Percentiles rank a stretch among this genome's conserved stretches.
Conservation (phyloP, 2,797 vertebrate species). For the Ciconia nigra region DNA sequence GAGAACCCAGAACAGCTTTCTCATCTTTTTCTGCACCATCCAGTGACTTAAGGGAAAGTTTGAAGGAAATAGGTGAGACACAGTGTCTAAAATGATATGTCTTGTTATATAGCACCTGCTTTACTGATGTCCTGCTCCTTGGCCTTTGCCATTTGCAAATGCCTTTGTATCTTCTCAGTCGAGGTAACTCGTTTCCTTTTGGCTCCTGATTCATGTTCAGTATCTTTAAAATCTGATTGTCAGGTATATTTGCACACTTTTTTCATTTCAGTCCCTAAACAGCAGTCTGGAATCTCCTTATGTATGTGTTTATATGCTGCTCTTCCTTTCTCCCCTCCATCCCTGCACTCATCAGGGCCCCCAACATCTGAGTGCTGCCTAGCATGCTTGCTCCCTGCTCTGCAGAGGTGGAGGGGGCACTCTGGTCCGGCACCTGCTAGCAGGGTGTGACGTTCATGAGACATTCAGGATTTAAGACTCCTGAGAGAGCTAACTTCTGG, state of each 20-base stretch:
- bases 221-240: neutral
- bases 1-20: neutral
- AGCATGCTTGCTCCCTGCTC: neutral
- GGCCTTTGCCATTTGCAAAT: conserved; percentile 30
- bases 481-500: neutral
- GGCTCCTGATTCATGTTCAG: neutral
- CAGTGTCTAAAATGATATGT: neutral
- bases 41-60: neutral
- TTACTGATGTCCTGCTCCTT: neutral
- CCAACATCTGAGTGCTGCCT: neutral
- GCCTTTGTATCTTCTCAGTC: neutral
- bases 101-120: conserved; percentile 7
- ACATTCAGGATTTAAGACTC: neutral
- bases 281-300: neutral
- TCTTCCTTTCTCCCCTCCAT: neutral
- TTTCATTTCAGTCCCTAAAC: neutral
- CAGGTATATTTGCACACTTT: neutral
- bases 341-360: neutral
- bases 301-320: neutral
- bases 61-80: neutral
- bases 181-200: neutral
- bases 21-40: neutral
- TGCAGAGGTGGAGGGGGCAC: neutral
- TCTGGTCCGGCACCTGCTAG: neutral
- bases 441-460: fast-evolving